Base-by-base conservation (phyloP, 1,140 invertebrate species). In the Scaptodrosophila lebanonensis region DNA sequence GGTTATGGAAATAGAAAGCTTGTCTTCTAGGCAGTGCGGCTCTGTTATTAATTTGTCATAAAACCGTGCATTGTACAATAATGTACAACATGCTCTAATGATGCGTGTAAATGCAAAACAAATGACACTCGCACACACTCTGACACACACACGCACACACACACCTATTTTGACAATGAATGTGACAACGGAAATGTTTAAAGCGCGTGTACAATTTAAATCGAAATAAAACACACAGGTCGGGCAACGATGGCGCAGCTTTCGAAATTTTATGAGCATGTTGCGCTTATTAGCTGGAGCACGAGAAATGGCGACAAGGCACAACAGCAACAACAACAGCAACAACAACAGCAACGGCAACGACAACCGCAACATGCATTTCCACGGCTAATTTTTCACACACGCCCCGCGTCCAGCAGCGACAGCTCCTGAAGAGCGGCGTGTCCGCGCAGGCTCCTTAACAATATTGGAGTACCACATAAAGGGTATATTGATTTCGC, bases 231-330 rank as follows among this genome's bases (percentile, higher is more conserved):
- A 79, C 73, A 62, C 52, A 66, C 48, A 42, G 44, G 49, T 8
- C 22, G 22, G 8, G 8, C 22, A n/a, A 25, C 22, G 22, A n/a
- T n/a, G n/a, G 60, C 20, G 73, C 65, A 62, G 73, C 68, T 79
- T 79, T 79, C 73, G 73, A 79, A 79, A 69, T 82, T 79, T 79
- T 79, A 79, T 79, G 73, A 79, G 73, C 73, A 73, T 79, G 73
- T 79, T 82, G 75, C 66, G 68, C 73, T 79, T 77, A 77, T 77
- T 77, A 77, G 72, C 62, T 35, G 59, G 59, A 51, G 35, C 56
- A 64, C 75, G 64, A 77, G 73, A 72, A 77, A 77, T 79, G 72
- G 72, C 72, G 72, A 77, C 72, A 77, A 54, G 72, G 73, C 73
- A 69, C 71, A 76, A 52, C 61, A 73, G n/a, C 70, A 40, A 25